Base-by-base conservation (phyloP, 2,888 invertebrate genomes). In the Schizotus pectinicornis region DNA sequence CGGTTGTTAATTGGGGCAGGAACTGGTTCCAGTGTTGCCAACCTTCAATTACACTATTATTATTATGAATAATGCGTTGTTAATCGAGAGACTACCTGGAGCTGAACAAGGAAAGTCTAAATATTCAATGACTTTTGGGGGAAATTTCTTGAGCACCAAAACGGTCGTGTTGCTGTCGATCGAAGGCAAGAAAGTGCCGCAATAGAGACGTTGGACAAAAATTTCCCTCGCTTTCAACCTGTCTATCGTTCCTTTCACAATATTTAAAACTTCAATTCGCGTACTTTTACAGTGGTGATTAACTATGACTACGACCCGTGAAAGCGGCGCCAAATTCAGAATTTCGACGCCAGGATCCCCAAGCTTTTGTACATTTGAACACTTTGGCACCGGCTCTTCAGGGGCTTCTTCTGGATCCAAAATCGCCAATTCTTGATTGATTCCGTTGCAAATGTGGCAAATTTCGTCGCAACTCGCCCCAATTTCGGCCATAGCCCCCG, bases 231-330 rank as follows among this genome's bases (percentile, higher is more conserved):
- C 52, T 43, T 64, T 62, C 5, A 80, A 64, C 37, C 73, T 70
- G 32, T 68, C 63, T 1, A 79, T 13, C 2, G 80, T 50, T 67
- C 79, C 77, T 57, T 74, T 75, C 6, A 74, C 64, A 47, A 80
- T 73, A 41, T 31, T 42, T 3, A 13, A 34, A 5, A 91, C 86
- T 74, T 95, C 94, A 55, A 93, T 74, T 59, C 88, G 84, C 0
- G 90, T 88, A 0, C 90, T 83, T 1, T 86, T 86, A 22, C 94
- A 93, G 50, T 74, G 65, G 59, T 94, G 95, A 79, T 93, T 92
- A 3, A 95, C 77, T 67, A 93, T 81, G 6, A 89, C 82, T 0
- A 85, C 5, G 5, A 22, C 22, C 3, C 22, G 22, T 22, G 9
- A 53, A 46, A 46, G 38, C 88, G 1, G 91, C 85, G 6, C 38